Base-by-base conservation (phyloP, 2,888 invertebrate genomes). In the Sphinx pinastri region DNA sequence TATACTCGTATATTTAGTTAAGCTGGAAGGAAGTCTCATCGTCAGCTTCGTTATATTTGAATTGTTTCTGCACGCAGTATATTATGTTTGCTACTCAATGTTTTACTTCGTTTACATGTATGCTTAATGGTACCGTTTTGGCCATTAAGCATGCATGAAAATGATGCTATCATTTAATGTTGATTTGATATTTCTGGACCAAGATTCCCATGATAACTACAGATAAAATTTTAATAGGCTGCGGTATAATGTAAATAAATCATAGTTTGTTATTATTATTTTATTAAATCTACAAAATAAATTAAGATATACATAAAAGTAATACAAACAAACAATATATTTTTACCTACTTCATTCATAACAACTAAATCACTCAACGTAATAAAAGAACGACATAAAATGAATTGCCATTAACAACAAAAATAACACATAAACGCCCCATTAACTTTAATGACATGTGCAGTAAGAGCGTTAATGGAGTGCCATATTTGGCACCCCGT, bases 401-500 rank as follows among this genome's bases (percentile, higher is more conserved):
- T 77, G 76, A 74, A 76, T 79, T 76, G 73, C 74, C 68, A 13
- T 63, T 71, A 67, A 71, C 73, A 71, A 72, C 76, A 78, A 82
- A 78, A 82, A 77, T 77, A 71, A 72, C 72, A 73, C 75, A 77
- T 77, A 80, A 83, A 79, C 74, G 75, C 71, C 68, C 76, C 71
- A 77, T 81, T 78, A 82, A 72, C 79, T 77, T 79, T 82, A 81
- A 82, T 79, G 71, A 77, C 72, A 66, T 74, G 70, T 81, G 72
- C 51, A 76, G 74, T 68, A 77, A 74, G n/a, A 70, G 71, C 66
- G 75, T 76, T 81, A 80, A 82, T 80, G 71, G 75, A 76, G 74
- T 78, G 79, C 77, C 79, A 83, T 84, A 86, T 85, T 84, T 81
- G 83, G 82, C 82, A 79, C 76, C 76, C 77, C 73, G 77, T 75